These are phyloP conservation scores for Notothenia rossii DNA, from an alignment of 2,113 vertebrate species.

Conservation along the genomic window DNA sequence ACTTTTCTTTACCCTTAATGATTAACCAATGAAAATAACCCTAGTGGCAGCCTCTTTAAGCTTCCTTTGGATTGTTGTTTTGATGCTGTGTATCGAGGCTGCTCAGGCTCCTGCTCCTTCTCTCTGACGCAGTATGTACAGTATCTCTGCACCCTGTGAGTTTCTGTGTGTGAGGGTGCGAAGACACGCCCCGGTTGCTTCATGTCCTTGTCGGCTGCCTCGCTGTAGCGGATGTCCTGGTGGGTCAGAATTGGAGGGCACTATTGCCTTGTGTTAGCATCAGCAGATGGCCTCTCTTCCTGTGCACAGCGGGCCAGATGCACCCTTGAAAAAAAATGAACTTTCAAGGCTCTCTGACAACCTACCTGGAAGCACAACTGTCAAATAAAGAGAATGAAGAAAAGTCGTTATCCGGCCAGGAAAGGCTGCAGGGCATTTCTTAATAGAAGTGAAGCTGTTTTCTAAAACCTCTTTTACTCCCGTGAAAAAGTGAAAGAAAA, in stretches of 20 bases:
- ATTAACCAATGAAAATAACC: background rate
- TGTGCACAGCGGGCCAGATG: constrained; percentile 47
- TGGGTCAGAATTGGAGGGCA: constrained; percentile 62
- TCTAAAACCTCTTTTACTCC: constrained; percentile 66
- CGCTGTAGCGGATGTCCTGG: constrained; percentile 65
- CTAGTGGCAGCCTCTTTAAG: background rate
- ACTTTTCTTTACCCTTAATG: background rate
- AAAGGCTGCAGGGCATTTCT: constrained; percentile 64
- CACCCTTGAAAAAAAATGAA: constrained; percentile 72
- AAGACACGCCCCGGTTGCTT: constrained; percentile 25
- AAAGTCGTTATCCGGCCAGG: constrained; percentile 48
- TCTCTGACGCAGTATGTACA: background rate
- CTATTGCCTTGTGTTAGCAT: constrained; percentile 58
- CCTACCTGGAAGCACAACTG: constrained; percentile 52
- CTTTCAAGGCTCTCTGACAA: constrained; percentile 53
- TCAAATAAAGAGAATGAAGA: constrained; percentile 44
- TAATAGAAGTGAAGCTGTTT: constrained; percentile 79
- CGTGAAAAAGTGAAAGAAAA: constrained; percentile 60
- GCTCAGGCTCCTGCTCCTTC: constrained; percentile 2
- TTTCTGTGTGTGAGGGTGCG: background rate
- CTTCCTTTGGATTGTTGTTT: background rate
- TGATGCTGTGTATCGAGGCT: background rate
- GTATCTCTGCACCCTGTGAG: too few relatives aligned
- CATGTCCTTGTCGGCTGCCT: constrained; percentile 57
- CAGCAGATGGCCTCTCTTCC: constrained; percentile 77